Percentiles rank a stretch among this genome's conserved stretches.
These are phyloP conservation scores for Nesospiza acunhae DNA, from an alignment of 2,113 vertebrate genomes.

Conservation along the genomic window DNA sequence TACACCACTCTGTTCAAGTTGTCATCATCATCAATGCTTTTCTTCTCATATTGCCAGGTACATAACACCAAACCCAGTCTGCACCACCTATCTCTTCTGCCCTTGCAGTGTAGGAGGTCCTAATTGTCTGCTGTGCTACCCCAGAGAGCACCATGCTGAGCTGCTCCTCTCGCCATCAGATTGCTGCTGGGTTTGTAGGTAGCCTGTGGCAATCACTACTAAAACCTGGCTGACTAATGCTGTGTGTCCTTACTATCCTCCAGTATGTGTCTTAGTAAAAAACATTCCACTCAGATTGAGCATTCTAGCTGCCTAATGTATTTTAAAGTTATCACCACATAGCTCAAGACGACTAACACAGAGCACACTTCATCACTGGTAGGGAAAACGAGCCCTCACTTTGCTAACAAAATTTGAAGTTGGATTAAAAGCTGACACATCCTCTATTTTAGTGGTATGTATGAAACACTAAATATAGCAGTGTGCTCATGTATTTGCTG, in stretches of 20 bases:
- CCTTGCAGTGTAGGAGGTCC: neutral
- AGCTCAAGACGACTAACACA: conserved; percentile 6
- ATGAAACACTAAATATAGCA: conserved; percentile 61
- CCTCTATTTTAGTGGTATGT: conserved; percentile 19
- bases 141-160: neutral
- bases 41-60: neutral
- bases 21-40: neutral
- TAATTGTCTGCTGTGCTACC: neutral
- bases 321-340: neutral
- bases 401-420: conserved; percentile 47
- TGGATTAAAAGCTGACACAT: conserved; percentile 47
- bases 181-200: neutral
- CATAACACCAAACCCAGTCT: neutral
- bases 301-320: neutral
- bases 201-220: neutral
- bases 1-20: neutral
- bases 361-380: neutral
- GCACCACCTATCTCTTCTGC: neutral
- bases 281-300: neutral
- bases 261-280: neutral
- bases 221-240: neutral
- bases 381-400: conserved; percentile 25
- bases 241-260: neutral
- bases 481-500: conserved; percentile 29
- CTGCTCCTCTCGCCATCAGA: neutral